phyloP scores from a whole-genome alignment of 2,113 vertebrate species.

The Sporophila hypoxantha region DNA sequence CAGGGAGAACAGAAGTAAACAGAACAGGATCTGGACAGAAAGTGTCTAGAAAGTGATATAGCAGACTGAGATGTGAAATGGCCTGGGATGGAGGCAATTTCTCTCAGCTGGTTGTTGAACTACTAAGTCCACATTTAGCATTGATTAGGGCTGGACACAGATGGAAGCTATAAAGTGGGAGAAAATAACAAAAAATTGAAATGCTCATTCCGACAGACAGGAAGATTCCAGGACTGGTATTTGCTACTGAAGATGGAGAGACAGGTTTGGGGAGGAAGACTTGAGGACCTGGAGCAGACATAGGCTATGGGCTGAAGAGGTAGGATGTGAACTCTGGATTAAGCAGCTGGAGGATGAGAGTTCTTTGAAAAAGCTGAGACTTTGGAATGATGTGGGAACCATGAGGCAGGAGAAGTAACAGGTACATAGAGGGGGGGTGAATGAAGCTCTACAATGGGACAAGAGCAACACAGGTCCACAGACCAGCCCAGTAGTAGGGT shows the following conservation, averaged over 20 bases:
- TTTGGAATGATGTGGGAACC: neutral
- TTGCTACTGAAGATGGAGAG: neutral
- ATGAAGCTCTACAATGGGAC: fast-evolving
- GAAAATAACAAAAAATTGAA: neutral
- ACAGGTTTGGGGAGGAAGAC: neutral
- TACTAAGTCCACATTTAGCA: neutral
- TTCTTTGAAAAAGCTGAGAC: neutral
- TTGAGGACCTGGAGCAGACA: neutral
- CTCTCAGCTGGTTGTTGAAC: neutral
- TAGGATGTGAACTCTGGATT: neutral
- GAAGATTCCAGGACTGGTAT: neutral
- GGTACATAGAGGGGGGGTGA: neutral
- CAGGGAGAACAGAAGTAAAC: neutral
- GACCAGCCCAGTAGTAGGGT: neutral
- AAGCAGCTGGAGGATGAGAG: neutral
- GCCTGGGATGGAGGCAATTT: neutral
- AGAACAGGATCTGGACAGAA: neutral
- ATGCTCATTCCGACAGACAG: neutral
- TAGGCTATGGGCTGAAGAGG: neutral
- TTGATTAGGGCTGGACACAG: neutral
- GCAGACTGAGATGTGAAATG: neutral
- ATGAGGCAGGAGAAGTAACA: neutral
- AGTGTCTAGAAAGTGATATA: neutral
- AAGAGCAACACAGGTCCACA: neutral
- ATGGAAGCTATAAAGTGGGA: neutral